Base-by-base conservation (phyloP, 2,888 invertebrate species). In the Liopterus haemorrhoidalis region DNA sequence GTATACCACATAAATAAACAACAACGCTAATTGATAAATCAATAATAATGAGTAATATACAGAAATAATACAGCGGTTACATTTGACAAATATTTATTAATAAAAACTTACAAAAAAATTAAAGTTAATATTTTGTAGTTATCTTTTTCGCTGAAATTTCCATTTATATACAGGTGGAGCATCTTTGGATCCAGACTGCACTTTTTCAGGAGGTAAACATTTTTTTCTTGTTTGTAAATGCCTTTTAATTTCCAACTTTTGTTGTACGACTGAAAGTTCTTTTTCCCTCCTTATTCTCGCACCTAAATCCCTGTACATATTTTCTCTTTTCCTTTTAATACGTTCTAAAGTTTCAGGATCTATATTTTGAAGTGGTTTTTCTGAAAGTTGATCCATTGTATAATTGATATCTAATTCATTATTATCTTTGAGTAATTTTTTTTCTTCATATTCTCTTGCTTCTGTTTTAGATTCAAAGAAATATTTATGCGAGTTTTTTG, bases 61-160 rank as follows among this genome's bases (percentile, higher is more conserved):
- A n/a, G n/a, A n/a, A n/a, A n/a, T n/a, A n/a, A n/a, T n/a, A n/a
- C n/a, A n/a, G n/a, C n/a, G n/a, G n/a, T n/a, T n/a, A n/a, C n/a
- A n/a, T n/a, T n/a, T n/a, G n/a, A n/a, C n/a, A n/a, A n/a, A n/a
- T n/a, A n/a, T n/a, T n/a, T n/a, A n/a, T n/a, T n/a, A n/a, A n/a
- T n/a, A n/a, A n/a, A n/a, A n/a, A n/a, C n/a, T n/a, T n/a, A n/a
- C n/a, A n/a, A n/a, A n/a, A n/a, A n/a, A n/a, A n/a, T n/a, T n/a
- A n/a, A n/a, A n/a, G n/a, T n/a, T n/a, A n/a, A n/a, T n/a, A n/a
- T n/a, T n/a, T n/a, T n/a, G 33, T 1, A 33, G 27, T 76, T 70
- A 89, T 68, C 79, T 80, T 63, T 90, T 90, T 54, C 92, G 75
- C 63, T 87, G 81, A 60, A 82, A 88, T 54, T 80, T 81, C 75